phyloP scores from a whole-genome alignment of 2,797 vertebrate species.

The Dermochelys coriacea region DNA sequence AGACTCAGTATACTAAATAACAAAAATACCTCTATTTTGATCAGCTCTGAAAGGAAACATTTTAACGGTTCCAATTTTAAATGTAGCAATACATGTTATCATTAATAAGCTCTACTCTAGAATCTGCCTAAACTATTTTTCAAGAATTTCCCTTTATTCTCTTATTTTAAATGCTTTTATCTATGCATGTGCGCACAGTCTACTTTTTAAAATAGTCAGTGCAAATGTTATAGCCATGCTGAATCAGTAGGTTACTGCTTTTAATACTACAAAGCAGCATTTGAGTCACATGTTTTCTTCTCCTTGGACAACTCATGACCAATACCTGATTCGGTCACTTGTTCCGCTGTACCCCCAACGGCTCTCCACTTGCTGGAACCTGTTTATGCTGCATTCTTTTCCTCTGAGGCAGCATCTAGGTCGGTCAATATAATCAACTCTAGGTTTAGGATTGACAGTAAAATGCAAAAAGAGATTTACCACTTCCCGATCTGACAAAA shows the following conservation, averaged over 20 bases:
- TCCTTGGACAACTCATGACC: not conserved
- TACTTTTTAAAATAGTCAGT: not conserved
- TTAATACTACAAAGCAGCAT: not conserved
- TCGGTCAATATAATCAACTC: conserved; percentile 96
- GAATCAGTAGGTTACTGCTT: not conserved
- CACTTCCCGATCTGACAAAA: conserved; percentile 94
- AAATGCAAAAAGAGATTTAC: conserved; percentile 99
- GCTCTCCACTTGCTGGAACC: conserved; percentile 97
- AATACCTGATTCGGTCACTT: conserved; percentile 94
- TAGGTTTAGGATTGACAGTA: conserved; percentile 97
- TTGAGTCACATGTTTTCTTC: not conserved
- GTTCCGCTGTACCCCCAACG: conserved; percentile 99
- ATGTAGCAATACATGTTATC: not conserved
- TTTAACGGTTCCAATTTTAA: not conserved
- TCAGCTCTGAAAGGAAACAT: not conserved
- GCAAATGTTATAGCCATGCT: not conserved
- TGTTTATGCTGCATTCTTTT: conserved; percentile 95
- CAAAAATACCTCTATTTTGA: not conserved
- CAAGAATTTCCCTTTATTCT: not conserved
- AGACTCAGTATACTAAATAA: not conserved
- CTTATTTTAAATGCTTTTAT: not conserved
- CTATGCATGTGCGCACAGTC: not conserved
- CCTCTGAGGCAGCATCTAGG: conserved; percentile 96
- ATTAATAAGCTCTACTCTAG: not conserved
- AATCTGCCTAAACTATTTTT: not conserved